Evolutionary conservation across 2,797 vertebrate genomes (phyloP), one percentile per base, ranked within the genome.

Genomic region (Hydrocynus forskahlii): DNA sequence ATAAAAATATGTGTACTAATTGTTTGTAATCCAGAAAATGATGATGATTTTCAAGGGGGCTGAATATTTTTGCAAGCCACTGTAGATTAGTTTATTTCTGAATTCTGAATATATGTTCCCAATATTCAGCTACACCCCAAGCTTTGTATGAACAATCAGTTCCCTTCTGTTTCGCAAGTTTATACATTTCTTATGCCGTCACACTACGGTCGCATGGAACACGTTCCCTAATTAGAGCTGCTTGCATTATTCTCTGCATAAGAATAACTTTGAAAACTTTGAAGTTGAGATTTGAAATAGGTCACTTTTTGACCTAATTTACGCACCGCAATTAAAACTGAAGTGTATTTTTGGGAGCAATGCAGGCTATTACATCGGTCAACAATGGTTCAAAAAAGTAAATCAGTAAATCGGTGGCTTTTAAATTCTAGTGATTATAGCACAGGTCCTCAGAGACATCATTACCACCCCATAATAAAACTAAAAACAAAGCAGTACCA

Each of bases 291-390:
- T 55, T 21, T 74, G 14, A 72, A 25, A 38, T 25, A 21, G 35
- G 54, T 52, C 54, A 40, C 54, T 74, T 59, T 59, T 7, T 70
- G n/a, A 25, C 68, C 68, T 70, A 23, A 69, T 48, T 69, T 62
- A 25, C 0, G 50, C 68, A 52, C 16, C 2, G 5, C n/a, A 52
- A 29, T 29, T 71, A 52, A 52, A 71, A 52, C 45, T 52, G 23
- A 14, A 7, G 8, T 54, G 45, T 5, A 17, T 25, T 9, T 52
- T 52, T 71, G 12, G n/a, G 10, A 54, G 16, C 45, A 52, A 17
- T 52, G 21, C 25, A 19, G 19, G 35, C 19, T n/a, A 17, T 9
- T 40, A n/a, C 16, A n/a, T 40, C 9, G 35, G 16, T 19, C 16
- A 38, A 19, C 63, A 66, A n/a, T 40, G 35, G 29, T 38, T 35